These are phyloP conservation scores for Germaria angustata DNA, from an alignment of 2,888 invertebrate species.

Conservation along the genomic window DNA sequence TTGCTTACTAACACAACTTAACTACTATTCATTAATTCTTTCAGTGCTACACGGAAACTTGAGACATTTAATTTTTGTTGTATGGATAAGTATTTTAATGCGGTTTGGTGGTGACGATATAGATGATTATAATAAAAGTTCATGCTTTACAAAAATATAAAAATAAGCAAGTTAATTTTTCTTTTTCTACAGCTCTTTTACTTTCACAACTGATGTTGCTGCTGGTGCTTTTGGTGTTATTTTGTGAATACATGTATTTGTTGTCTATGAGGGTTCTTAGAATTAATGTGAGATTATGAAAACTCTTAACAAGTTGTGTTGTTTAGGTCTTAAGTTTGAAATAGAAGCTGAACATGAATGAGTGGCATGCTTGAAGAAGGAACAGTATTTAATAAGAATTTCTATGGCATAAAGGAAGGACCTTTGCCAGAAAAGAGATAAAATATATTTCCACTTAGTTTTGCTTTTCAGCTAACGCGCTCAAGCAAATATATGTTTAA, in stretches of 20 bases:
- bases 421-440: background rate
- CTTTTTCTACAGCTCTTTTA: background rate
- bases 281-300: constrained; percentile 47
- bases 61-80: constrained; percentile 26
- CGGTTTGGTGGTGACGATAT: constrained; percentile 43
- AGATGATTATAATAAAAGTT: constrained; percentile 54
- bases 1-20: background rate
- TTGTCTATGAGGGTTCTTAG: constrained; percentile 40
- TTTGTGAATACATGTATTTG: constrained; percentile 10
- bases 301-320: constrained; percentile 52
- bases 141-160: constrained; percentile 38
- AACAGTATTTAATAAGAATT: constrained; percentile 8
- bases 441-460: constrained; percentile 6
- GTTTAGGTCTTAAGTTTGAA: constrained; percentile 17
- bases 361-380: background rate
- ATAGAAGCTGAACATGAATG: constrained; percentile 24
- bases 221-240: background rate
- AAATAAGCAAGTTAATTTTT: constrained; percentile 60
- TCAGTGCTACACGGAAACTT: constrained; percentile 16
- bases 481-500: constrained; percentile 37
- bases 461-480: constrained; percentile 23
- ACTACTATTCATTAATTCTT: background rate
- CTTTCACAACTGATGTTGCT: background rate
- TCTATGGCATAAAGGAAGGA: background rate
- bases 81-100: background rate